Percentiles rank a stretch among this genome's conserved stretches.
phyloP scores from a whole-genome alignment of 1,140 invertebrate species.

The Sipha flava region DNA sequence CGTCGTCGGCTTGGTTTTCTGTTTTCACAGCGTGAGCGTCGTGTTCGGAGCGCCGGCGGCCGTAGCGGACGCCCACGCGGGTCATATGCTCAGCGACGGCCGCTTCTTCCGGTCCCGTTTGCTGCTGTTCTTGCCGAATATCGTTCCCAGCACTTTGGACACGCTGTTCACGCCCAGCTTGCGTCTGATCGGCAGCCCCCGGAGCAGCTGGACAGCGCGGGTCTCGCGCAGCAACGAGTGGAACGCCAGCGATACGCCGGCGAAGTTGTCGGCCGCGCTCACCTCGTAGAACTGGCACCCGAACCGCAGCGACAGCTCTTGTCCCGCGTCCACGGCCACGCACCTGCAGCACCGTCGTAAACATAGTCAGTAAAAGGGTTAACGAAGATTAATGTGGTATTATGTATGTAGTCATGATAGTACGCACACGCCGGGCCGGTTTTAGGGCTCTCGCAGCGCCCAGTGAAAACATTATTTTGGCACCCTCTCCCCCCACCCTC shows the following conservation, averaged over 20 bases:
- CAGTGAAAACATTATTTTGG: too few species aligned
- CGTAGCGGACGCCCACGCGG: constrained; percentile 13
- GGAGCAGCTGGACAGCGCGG: constrained; percentile 59
- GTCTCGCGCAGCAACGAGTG: constrained; percentile 67
- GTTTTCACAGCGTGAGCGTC: constrained; percentile 12
- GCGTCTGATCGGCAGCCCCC: constrained; percentile 58
- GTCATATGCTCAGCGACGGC: constrained; percentile 62
- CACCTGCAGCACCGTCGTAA: constrained; percentile 47
- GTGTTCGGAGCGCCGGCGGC: background rate
- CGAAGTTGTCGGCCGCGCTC: constrained; percentile 69
- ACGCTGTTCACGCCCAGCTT: constrained; percentile 70
- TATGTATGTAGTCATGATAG: too few species aligned
- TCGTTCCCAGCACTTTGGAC: constrained; percentile 67
- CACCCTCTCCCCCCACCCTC: too few species aligned
- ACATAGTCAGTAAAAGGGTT: too few species aligned
- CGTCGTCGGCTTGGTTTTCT: too few species aligned
- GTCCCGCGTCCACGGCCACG: constrained; percentile 70
- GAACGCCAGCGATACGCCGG: constrained; percentile 68
- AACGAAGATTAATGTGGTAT: too few species aligned
- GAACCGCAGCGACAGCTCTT: constrained; percentile 65
- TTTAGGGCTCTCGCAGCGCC: too few species aligned
- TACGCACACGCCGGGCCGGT: too few species aligned
- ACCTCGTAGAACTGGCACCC: constrained; percentile 80
- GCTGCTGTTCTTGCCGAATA: constrained; percentile 62
- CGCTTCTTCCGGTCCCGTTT: constrained; percentile 56